phyloP scores from a whole-genome alignment of 2,797 vertebrate genomes.

The Danionella dracula region DNA sequence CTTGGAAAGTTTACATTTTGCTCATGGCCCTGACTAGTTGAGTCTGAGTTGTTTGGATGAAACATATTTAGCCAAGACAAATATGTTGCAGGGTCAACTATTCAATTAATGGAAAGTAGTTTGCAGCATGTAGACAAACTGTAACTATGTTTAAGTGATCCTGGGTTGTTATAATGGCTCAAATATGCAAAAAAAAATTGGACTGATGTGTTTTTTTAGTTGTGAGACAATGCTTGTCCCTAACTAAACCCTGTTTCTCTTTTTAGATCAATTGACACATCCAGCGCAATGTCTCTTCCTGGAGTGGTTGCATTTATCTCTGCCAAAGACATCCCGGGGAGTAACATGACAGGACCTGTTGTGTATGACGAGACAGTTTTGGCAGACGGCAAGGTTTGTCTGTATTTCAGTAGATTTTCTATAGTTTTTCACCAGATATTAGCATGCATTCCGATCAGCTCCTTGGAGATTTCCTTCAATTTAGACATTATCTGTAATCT shows the following conservation, averaged over 20 bases:
- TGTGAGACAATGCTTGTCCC: not conserved
- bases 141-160: not conserved
- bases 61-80: no score
- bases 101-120: no score
- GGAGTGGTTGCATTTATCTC: constrained; percentile 81
- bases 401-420: not conserved
- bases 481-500: no score
- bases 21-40: no score
- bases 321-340: constrained; percentile 78
- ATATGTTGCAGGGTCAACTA: not conserved
- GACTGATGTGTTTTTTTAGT: not conserved
- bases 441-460: no score
- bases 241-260: constrained; percentile 46
- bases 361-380: constrained; percentile 80
- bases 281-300: constrained; percentile 70
- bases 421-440: not conserved
- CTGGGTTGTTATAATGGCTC: not conserved
- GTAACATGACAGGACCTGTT: constrained; percentile 72
- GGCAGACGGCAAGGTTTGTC: constrained; percentile 70
- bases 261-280: constrained; percentile 72
- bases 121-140: no score
- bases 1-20: no score
- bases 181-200: not conserved
- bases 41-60: no score
- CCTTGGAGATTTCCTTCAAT: no score